Percentiles rank a stretch among this genome's conserved stretches.
These are phyloP conservation scores for Heterodera schachtii DNA, from an alignment of 1,140 invertebrate genomes.

Conservation along the genomic window DNA sequence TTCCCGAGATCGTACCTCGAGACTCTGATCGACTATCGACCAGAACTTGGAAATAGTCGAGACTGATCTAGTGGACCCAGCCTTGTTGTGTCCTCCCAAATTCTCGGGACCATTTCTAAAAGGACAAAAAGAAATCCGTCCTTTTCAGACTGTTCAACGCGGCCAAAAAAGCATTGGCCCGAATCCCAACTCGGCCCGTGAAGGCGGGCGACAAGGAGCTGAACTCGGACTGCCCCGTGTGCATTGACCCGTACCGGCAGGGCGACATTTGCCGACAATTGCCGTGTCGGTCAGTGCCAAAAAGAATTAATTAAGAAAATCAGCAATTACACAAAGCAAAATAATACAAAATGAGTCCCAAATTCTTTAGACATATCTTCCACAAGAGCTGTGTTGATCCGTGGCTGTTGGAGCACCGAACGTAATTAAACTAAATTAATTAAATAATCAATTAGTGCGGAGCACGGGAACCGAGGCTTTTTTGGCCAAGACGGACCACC, in stretches of 20 bases:
- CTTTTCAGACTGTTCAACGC: constrained; percentile 76
- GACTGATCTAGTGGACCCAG: no score
- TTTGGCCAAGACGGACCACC: no score
- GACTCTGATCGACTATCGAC: background rate
- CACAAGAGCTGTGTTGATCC: constrained; percentile 91
- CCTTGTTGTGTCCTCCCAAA: no score
- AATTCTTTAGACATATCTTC: constrained; percentile 79
- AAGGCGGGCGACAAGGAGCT: constrained; percentile 80
- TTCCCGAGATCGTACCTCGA: background rate
- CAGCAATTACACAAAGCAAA: no score
- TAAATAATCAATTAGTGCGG: background rate
- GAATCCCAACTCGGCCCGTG: constrained; percentile 83
- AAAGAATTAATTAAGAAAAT: background rate
- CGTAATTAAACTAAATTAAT: constrained; percentile 71
- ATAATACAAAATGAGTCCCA: no score
- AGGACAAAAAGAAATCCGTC: background rate
- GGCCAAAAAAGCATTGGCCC: constrained; percentile 84
- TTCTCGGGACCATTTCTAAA: no score
- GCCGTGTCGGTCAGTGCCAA: constrained; percentile 78
- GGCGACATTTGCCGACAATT: constrained; percentile 81
- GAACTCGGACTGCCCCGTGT: constrained; percentile 86
- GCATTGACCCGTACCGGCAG: constrained; percentile 84
- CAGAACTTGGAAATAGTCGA: background rate
- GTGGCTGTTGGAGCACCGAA: constrained; percentile 87
- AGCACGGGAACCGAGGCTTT: no score